Base-by-base conservation (phyloP, 2,113 vertebrate species). In the Brienomyrus longianalis region DNA sequence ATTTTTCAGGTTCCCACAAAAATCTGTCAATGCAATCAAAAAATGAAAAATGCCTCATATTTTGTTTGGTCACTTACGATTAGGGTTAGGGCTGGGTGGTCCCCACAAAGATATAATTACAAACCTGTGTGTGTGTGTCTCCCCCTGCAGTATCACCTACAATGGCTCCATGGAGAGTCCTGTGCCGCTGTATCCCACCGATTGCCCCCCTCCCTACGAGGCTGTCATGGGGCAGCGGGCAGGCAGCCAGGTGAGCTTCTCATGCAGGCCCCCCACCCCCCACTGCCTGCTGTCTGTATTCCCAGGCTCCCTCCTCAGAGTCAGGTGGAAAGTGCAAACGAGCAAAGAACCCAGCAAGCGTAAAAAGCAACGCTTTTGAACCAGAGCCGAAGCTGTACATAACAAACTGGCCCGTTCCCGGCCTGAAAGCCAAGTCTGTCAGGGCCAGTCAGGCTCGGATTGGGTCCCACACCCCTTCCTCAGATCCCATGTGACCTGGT, bases 141-240 rank as follows among this genome's bases (percentile, higher is more conserved):
- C 54, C 19, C 7, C 70, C 39, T 0, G 0, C 93, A 99, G 98
- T 93, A 99, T 99, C 93, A 99, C 98, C 3, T 99, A 99, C 90
- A 99, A 99, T 0, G 98, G 98, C 83, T 99, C 98, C 90, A 99
- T 99, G 98, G 98, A 98, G 94, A 99, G 98, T 90, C 98, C 98
- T 0, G 94, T 98, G 88, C 98, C 98, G 17, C 95, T 98, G 17
- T 99, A 99, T 91, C 98, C 98, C 0, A 98, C 97, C 0, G 98
- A 99, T 88, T 98, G 97, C 87, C 98, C 98, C 27, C 98, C 98
- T 5, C 98, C 98, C 0, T 99, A 99, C 0, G 98, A 99, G 93
- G 97, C 96, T 0, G 98, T 99, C 89, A 98, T 99, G 97, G 98
- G 98, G 86, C 95, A 98, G 77, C 95, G 96, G 90, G 97, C 96